phyloP scores from a whole-genome alignment of 2,797 vertebrate species.

The Choloepus didactylus region DNA sequence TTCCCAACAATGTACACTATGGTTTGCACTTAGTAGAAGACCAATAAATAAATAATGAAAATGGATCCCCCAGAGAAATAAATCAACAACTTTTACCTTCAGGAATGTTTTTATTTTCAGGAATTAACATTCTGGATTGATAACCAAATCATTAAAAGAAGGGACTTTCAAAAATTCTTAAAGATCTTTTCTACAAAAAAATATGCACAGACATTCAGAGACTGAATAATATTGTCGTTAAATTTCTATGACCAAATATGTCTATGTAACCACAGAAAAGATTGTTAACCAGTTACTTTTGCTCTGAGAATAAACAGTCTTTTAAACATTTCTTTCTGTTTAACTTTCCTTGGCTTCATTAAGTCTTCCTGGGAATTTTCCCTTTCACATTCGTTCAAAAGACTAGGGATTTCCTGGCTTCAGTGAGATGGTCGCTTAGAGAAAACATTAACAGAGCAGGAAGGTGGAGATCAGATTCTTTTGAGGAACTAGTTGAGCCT shows the following conservation, averaged over 20 bases:
- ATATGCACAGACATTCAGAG: not conserved
- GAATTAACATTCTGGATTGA: not conserved
- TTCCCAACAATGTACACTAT: not conserved
- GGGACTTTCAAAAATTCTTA: not conserved
- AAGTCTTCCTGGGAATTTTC: conserved; percentile 37
- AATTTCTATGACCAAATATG: conserved; percentile 8
- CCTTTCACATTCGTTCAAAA: not conserved
- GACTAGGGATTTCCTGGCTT: not conserved
- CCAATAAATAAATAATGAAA: conserved; percentile 12
- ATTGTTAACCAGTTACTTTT: conserved; percentile 12
- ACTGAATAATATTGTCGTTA: not conserved
- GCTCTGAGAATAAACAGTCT: not conserved
- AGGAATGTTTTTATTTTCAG: conserved; percentile 22
- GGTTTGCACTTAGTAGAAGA: not conserved
- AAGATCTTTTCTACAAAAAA: not conserved
- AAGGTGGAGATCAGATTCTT: not conserved
- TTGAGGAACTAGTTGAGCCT: not conserved
- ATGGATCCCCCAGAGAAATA: conserved; percentile 11
- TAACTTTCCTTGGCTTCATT: not conserved
- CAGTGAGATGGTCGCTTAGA: not conserved
- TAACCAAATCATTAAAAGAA: conserved; percentile 46
- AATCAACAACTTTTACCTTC: not conserved
- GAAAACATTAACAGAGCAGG: not conserved
- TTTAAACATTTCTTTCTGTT: not conserved
- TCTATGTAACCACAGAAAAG: not conserved